Percentiles rank a stretch among this genome's conserved stretches.
These are phyloP conservation scores for Epizoanthus ramosus DNA, from an alignment of 92 coral and sea anemone genomes.

Conservation along the genomic window DNA sequence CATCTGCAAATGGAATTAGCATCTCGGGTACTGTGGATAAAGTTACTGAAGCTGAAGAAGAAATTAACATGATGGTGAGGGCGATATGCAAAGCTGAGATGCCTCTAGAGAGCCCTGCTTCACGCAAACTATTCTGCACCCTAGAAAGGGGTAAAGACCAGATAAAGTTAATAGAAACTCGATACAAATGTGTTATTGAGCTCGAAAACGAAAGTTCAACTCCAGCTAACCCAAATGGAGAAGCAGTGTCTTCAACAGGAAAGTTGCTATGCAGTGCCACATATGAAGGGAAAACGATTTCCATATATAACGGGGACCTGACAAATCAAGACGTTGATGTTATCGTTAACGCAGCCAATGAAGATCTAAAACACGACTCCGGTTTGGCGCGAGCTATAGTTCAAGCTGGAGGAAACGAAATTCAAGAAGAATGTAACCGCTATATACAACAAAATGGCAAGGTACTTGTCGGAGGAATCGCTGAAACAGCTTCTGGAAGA, in stretches of 20 bases:
- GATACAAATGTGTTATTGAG: constrained; percentile 53
- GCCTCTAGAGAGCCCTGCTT: constrained; percentile 61
- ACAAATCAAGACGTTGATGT: constrained; percentile 64
- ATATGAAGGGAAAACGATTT: constrained; percentile 42
- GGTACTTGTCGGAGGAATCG: constrained; percentile 58
- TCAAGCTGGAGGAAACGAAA: constrained; percentile 56
- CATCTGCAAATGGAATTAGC: not conserved
- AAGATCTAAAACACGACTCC: constrained; percentile 51
- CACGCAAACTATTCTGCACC: constrained; percentile 51
- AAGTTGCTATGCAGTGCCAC: constrained; percentile 9
- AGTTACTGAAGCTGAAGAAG: constrained; percentile 60
- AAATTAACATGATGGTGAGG: constrained; percentile 40
- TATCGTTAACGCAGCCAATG: constrained; percentile 73
- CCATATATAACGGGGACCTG: constrained; percentile 44
- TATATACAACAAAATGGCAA: constrained; percentile 38
- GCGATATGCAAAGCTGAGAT: constrained; percentile 21
- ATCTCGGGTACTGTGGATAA: constrained; percentile 34
- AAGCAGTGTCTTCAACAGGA: not conserved
- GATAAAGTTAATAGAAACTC: constrained; percentile 41
- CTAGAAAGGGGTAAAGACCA: constrained; percentile 38
- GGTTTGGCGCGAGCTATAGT: constrained; percentile 69
- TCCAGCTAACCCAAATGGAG: not conserved
- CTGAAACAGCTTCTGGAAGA: constrained; percentile 57
- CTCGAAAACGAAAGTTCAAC: not conserved
- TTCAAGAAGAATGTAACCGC: constrained; percentile 63